These are phyloP conservation scores for Oscheius sp. DNA, from an alignment of 1,140 invertebrate species.

Conservation along the genomic window DNA sequence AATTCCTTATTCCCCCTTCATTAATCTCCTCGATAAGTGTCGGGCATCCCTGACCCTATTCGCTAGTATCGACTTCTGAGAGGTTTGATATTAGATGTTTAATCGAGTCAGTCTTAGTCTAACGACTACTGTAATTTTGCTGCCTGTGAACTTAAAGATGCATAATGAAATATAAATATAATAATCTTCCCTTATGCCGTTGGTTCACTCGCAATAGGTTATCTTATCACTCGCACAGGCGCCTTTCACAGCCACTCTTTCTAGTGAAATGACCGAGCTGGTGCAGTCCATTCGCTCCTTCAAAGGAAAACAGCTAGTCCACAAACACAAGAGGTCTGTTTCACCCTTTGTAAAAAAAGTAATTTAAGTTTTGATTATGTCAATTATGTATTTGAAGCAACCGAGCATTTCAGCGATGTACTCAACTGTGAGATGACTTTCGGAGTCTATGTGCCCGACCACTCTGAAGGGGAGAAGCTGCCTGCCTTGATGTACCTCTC, in stretches of 20 bases:
- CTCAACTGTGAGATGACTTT: slow-evolving; percentile 89
- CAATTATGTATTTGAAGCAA: not conserved
- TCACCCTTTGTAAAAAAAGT: not conserved
- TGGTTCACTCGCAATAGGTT: not conserved
- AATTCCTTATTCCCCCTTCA: no score
- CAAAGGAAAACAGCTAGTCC: slow-evolving; percentile 45
- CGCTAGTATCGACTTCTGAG: no score
- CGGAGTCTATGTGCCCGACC: slow-evolving; percentile 80
- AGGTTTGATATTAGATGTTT: no score
- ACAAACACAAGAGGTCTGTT: slow-evolving; percentile 46
- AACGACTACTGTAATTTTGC: slow-evolving; percentile 14
- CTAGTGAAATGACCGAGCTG: not conserved
- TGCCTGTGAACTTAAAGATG: slow-evolving; percentile 14
- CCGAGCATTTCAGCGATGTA: slow-evolving; percentile 67
- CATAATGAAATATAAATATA: not conserved
- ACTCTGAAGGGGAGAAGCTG: slow-evolving; percentile 71
- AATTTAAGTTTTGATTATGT: not conserved
- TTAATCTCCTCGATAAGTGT: no score
- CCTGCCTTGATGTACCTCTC: slow-evolving; percentile 91
- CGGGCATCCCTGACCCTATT: no score
- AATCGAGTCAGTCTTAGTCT: slow-evolving; percentile 2
- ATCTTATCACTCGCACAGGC: no score
- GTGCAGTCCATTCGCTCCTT: slow-evolving; percentile 29
- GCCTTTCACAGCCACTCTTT: no score
- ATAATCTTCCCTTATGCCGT: not conserved